phyloP scores from a whole-genome alignment of 2,888 invertebrate species.

The Ditula angustiorana region DNA sequence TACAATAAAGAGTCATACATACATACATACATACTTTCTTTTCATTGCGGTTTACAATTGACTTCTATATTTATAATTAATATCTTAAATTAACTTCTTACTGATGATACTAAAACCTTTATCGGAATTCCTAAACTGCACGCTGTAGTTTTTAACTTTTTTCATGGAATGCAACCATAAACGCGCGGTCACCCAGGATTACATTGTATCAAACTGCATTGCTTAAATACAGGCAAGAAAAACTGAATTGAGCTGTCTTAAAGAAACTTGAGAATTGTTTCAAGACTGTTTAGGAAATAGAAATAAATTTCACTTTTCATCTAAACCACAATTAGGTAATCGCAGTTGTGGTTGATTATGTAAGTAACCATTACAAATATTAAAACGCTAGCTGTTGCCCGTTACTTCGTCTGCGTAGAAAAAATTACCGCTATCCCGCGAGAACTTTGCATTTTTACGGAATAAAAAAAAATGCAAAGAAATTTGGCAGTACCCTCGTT shows the following conservation, averaged over 20 bases:
- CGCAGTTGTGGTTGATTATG: too few species aligned
- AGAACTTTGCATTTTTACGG: too few species aligned
- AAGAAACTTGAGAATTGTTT: neutral
- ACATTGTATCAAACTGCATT: constrained; percentile 17
- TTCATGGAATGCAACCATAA: constrained; percentile 12
- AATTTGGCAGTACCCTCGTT: too few species aligned
- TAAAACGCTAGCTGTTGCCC: too few species aligned
- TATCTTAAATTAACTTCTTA: neutral
- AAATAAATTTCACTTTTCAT: neutral
- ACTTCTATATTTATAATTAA: neutral
- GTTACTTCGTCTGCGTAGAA: too few species aligned
- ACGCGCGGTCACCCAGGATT: neutral
- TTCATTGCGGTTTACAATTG: constrained; percentile 1
- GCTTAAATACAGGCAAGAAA: constrained; percentile 3
- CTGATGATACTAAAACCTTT: neutral
- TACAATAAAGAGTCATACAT: neutral
- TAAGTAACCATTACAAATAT: too few species aligned
- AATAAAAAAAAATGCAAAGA: too few species aligned
- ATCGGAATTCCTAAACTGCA: neutral
- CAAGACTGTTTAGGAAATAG: constrained; percentile 1
- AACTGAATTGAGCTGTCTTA: constrained; percentile 1
- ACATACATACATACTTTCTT: neutral
- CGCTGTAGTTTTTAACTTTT: neutral
- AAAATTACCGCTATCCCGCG: too few species aligned
- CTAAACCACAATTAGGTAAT: neutral